Conservation (phyloP, 2,888 invertebrate species). For the Drosophila setosimentum region DNA sequence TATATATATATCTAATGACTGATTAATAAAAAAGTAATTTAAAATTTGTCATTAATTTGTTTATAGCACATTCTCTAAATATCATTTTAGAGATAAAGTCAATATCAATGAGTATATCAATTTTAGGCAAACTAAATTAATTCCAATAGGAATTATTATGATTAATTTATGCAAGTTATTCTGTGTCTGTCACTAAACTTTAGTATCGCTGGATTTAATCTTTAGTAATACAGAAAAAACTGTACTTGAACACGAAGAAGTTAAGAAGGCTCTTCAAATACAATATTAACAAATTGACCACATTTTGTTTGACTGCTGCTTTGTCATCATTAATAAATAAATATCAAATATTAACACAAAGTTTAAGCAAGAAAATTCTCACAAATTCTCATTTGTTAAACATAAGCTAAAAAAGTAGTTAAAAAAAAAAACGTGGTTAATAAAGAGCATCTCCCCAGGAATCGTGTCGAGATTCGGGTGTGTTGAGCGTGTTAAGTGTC, state of each 20-base stretch:
- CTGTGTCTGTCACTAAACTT: too few relatives aligned
- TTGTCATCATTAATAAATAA: not conserved
- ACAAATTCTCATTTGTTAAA: too few relatives aligned
- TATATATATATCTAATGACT: not conserved
- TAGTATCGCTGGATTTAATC: too few relatives aligned
- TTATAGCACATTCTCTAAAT: not conserved
- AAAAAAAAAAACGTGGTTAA: not conserved
- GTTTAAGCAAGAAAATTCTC: not conserved
- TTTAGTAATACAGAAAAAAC: too few relatives aligned
- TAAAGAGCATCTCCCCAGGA: not conserved
- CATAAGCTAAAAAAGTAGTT: not conserved
- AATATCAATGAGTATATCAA: not conserved
- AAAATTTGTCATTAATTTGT: not conserved
- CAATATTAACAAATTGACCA: not conserved
- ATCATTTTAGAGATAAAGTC: not conserved
- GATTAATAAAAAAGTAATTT: not conserved
- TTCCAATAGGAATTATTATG: not conserved
- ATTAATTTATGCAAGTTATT: not conserved
- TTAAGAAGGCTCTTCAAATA: not conserved
- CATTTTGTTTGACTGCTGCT: not conserved
- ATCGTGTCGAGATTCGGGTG: not conserved
- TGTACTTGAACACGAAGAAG: not conserved
- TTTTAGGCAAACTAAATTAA: not conserved
- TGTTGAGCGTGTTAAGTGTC: slow-evolving; percentile 1
- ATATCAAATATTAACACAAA: not conserved